Percentiles rank a stretch among this genome's conserved stretches.
Conservation (phyloP, 2,888 invertebrate species). For the Aspidapion aeneum region DNA sequence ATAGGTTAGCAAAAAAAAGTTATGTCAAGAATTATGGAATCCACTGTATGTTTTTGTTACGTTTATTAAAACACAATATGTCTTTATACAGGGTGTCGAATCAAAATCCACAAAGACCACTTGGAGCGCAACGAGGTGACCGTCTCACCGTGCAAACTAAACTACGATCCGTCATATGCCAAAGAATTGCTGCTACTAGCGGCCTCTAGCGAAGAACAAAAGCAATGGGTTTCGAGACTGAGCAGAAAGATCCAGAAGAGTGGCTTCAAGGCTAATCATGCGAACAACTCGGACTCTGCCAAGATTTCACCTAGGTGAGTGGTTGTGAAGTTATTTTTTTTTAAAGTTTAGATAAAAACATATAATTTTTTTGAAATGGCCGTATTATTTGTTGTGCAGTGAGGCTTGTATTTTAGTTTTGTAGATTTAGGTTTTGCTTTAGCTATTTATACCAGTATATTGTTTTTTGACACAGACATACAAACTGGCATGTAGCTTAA, state of each 20-base stretch:
- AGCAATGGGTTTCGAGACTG: conserved; percentile 88
- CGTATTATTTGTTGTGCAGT: too few species aligned
- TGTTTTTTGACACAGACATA: too few species aligned
- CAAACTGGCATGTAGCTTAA: too few species aligned
- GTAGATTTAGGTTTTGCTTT: too few species aligned
- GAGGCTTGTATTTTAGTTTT: too few species aligned
- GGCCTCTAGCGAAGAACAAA: conserved; percentile 80
- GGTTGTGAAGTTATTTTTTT: background rate
- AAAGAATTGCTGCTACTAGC: conserved; percentile 92
- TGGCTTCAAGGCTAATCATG: conserved; percentile 84
- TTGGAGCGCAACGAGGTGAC: conserved; percentile 78
- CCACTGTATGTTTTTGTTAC: too few species aligned
- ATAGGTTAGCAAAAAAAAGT: too few species aligned
- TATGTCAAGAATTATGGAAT: too few species aligned
- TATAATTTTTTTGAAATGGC: too few species aligned
- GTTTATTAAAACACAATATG: too few species aligned
- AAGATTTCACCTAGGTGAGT: conserved; percentile 75
- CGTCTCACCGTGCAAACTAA: conserved; percentile 93
- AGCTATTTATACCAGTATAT: too few species aligned
- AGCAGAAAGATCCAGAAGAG: conserved; percentile 90
- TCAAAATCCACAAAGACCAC: conserved; percentile 98
- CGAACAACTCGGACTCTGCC: conserved; percentile 58
- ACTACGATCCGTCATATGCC: conserved; percentile 90
- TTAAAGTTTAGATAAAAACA: too few species aligned
- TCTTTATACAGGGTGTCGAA: conserved; percentile 90